Percentiles rank a stretch among this genome's conserved stretches.
Conservation (phyloP, 2,888 invertebrate species). For the Sclerodermus sp. region DNA sequence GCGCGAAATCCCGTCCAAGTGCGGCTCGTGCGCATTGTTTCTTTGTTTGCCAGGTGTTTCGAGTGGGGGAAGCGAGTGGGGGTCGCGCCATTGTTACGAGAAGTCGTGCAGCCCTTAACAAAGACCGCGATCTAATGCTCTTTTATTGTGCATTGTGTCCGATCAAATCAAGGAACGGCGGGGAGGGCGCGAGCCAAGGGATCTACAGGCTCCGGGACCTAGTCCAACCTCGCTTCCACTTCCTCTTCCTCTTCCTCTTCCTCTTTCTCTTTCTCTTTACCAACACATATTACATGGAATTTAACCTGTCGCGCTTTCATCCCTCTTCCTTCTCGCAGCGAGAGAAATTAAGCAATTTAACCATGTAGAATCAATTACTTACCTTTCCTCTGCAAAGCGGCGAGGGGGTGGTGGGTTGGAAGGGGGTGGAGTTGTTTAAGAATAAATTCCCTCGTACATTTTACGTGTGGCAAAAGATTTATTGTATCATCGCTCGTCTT, state of each 20-base stretch:
- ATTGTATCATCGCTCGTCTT: conserved; percentile 6
- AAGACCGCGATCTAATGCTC: conserved; percentile 58
- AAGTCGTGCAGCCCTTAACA: conserved; percentile 52
- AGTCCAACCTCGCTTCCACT: too few relatives aligned
- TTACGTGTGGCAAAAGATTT: conserved; percentile 7
- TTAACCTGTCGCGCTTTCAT: too few relatives aligned
- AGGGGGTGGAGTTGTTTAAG: too few relatives aligned
- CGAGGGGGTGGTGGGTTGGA: too few relatives aligned
- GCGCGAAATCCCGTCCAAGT: conserved; percentile 54
- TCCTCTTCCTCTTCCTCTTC: too few relatives aligned
- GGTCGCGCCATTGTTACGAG: conserved; percentile 49
- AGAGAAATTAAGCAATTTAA: too few relatives aligned
- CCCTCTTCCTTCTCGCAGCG: too few relatives aligned
- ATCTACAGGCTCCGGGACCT: conserved; percentile 17
- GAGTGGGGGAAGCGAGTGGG: conserved; percentile 42
- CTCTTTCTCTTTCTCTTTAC: too few relatives aligned
- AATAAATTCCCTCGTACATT: neutral
- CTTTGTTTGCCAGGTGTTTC: conserved; percentile 58
- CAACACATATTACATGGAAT: too few relatives aligned
- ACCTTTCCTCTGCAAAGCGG: too few relatives aligned
- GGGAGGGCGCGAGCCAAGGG: conserved; percentile 23
- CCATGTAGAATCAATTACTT: too few relatives aligned
- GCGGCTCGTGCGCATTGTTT: conserved; percentile 52
- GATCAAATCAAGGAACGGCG: conserved; percentile 43
- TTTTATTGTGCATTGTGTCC: conserved; percentile 57